Evolutionary conservation across 1,140 invertebrate genomes (phyloP), one percentile per base, ranked within the genome.

Genomic region (Paraescarpia echinospica): DNA sequence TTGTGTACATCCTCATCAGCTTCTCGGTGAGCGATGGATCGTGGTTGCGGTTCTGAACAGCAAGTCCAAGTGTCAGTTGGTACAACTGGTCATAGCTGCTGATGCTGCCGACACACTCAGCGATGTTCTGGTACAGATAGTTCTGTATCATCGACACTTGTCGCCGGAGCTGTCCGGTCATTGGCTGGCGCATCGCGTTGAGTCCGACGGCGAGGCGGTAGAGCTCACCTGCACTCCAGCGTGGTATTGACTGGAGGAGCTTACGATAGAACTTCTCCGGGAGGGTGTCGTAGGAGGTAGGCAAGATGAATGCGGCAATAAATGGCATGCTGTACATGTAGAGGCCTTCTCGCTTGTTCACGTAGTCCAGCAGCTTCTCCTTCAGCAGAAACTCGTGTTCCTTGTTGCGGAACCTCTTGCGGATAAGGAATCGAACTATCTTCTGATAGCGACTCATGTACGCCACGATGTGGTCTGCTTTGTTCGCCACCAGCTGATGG

Each of bases 21-120:
- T 33, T 90, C 34, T 90, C 90, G n/a, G 90, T 90, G 6, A 90
- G 90, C 14, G 35, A 35, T 22, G 90, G 90, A 90, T 90, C 90
- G 90, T 41, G 90, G 35, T 90, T 90, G 90, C 90, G 90, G n/a
- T 90, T 90, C 34, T 90, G 90, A 41, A 90, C 35, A 41, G 35
- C 90, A 5, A 90, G 90, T 90, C 90, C 90, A 90, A 90, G 90
- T 31, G 90, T 90, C 12, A 77, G 59, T 18, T 77, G 59, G 22
- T 77, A 77, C 14, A 77, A 18, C 59, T 77, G 59, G 59, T 77
- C 59, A 27, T 27, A 77, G 59, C 59, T 77, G 59, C 59, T 77
- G 59, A 77, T 77, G 59, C 59, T 31, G 27, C 59, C 22, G 59
- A 77, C 59, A 27, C 59, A 77, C 59, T 77, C 59, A 77, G 59